phyloP scores from a whole-genome alignment of 2,797 vertebrate species.

The Jordanella pulchra region DNA sequence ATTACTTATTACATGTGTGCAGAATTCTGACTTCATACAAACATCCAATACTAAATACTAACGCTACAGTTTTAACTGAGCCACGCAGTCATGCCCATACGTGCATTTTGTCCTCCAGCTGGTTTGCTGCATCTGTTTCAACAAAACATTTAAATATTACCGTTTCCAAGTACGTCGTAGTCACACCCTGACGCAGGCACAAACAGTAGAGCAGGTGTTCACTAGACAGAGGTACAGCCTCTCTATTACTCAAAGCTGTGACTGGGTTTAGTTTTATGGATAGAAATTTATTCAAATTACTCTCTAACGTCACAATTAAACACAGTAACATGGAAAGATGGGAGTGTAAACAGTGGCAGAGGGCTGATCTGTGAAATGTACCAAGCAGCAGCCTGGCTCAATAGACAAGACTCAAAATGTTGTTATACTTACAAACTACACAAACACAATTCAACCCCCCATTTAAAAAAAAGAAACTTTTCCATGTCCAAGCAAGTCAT shows the following conservation, averaged over 20 bases:
- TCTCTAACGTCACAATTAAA: slow-evolving; percentile 15
- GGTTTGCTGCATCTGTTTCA: not conserved
- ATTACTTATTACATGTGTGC: too few relatives aligned
- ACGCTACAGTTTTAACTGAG: not conserved
- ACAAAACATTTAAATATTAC: not conserved
- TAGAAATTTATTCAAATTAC: slow-evolving; percentile 28
- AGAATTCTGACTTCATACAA: not conserved
- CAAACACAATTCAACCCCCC: slow-evolving; percentile 14
- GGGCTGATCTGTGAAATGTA: slow-evolving; percentile 9
- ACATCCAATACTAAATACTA: not conserved
- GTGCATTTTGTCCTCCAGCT: slow-evolving; percentile 9
- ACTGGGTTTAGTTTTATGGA: slow-evolving; percentile 19
- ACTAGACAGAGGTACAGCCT: slow-evolving; percentile 5
- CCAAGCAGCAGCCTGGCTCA: not conserved
- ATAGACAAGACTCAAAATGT: not conserved
- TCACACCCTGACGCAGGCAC: slow-evolving; percentile 26
- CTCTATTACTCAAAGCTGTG: slow-evolving; percentile 27
- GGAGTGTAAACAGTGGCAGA: slow-evolving; percentile 20
- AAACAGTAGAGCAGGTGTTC: slow-evolving; percentile 42
- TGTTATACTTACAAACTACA: not conserved
- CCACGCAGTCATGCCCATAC: slow-evolving; percentile 12
- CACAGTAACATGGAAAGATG: slow-evolving; percentile 1
- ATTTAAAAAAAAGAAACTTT: not conserved
- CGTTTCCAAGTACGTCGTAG: not conserved
- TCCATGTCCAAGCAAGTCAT: not conserved